Evolutionary conservation across 1,140 invertebrate species (phyloP).

Genomic region (Leptinotarsa texana): DNA sequence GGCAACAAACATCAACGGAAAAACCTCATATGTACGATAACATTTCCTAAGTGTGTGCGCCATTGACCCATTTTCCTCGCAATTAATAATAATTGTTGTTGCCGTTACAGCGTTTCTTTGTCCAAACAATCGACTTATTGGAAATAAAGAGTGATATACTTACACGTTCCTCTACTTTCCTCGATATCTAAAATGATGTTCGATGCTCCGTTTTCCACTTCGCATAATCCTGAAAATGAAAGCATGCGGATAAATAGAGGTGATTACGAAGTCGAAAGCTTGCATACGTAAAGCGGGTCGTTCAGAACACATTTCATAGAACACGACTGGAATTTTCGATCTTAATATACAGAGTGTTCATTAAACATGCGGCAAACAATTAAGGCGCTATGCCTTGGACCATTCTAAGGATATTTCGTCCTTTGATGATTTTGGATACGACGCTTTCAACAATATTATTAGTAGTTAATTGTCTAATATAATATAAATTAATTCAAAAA

Average conservation of each 20-base stretch:
- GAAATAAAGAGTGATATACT: conserved; percentile 57
- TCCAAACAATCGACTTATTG: conserved; percentile 1
- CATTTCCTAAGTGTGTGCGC: neutral
- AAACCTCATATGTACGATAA: neutral
- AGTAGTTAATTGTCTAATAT: too few species aligned
- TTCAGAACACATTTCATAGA: too few species aligned
- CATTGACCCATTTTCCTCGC: conserved; percentile 9
- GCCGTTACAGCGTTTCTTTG: conserved; percentile 3
- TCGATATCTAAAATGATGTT: conserved; percentile 89
- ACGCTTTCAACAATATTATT: too few species aligned
- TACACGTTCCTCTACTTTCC: conserved; percentile 83
- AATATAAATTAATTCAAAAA: too few species aligned
- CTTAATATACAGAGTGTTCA: too few species aligned
- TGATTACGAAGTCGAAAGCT: too few species aligned
- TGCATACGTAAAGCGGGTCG: too few species aligned
- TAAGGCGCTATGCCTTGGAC: too few species aligned
- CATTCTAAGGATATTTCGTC: too few species aligned
- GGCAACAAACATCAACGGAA: neutral
- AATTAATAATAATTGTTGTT: conserved; percentile 14
- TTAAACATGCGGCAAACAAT: too few species aligned
- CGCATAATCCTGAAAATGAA: conserved; percentile 72
- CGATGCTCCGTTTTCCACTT: conserved; percentile 80
- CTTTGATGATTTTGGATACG: too few species aligned
- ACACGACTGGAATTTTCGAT: too few species aligned
- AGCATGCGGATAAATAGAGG: neutral